Conservation (phyloP, 2,888 invertebrate species). For the Bugulina stolonifera region DNA sequence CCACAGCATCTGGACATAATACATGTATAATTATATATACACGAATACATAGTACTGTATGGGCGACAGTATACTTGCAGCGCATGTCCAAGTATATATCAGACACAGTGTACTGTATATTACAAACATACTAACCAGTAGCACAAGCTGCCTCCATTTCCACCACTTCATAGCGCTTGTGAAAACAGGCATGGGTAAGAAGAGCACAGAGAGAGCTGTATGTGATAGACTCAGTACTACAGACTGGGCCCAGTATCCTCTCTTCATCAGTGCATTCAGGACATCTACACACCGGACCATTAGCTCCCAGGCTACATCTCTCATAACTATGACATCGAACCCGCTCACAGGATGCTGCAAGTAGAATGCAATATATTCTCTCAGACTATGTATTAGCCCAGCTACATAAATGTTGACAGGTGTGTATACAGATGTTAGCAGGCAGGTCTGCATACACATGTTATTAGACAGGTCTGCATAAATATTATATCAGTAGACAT, state of each 20-base stretch:
- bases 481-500: too few species aligned
- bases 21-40: too few species aligned
- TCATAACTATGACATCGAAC: neutral
- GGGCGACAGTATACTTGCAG: too few species aligned
- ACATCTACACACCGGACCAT: neutral
- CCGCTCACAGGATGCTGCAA: neutral
- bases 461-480: too few species aligned
- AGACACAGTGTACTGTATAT: too few species aligned
- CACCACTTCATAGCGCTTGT: neutral
- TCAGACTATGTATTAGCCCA: too few species aligned
- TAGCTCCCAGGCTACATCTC: neutral
- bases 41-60: too few species aligned
- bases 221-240: neutral
- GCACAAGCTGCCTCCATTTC: neutral
- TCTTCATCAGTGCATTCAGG: neutral
- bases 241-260: neutral
- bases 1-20: neutral
- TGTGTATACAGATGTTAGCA: too few species aligned
- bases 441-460: too few species aligned
- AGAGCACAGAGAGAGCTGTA: neutral
- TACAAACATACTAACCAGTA: neutral
- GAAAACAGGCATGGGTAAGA: neutral
- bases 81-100: too few species aligned
- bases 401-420: too few species aligned
- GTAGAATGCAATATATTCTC: too few species aligned